These are phyloP conservation scores for Pantherophis vulpinus DNA, from an alignment of 2,797 vertebrate genomes.

Conservation along the genomic window DNA sequence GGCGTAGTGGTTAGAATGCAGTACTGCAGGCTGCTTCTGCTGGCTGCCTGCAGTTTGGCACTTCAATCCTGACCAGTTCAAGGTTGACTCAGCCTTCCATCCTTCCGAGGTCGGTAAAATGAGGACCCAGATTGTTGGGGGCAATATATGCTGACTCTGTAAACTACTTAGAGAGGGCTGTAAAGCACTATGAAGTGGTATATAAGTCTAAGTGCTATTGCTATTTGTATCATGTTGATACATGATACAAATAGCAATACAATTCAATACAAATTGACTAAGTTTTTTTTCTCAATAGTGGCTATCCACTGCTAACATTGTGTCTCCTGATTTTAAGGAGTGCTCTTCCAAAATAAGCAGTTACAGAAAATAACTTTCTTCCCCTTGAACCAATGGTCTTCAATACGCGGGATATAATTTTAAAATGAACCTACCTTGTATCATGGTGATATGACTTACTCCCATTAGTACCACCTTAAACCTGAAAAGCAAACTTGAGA, in stretches of 20 bases:
- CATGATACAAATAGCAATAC: neutral
- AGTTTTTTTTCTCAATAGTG: neutral
- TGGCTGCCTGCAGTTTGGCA: neutral
- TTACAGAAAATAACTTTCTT: neutral
- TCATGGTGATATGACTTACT: neutral
- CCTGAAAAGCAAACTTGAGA: neutral
- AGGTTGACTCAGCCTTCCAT: too few relatives aligned
- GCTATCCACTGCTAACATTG: neutral
- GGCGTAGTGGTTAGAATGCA: neutral
- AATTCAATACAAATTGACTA: neutral
- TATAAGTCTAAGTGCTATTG: too few relatives aligned
- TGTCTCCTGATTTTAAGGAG: too few relatives aligned
- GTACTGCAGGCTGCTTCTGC: neutral
- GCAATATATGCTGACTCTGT: too few relatives aligned
- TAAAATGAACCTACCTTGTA: neutral
- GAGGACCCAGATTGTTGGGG: too few relatives aligned
- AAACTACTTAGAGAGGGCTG: too few relatives aligned
- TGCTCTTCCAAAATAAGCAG: neutral
- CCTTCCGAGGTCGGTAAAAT: too few relatives aligned
- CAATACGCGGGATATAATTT: neutral
- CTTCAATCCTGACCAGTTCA: neutral
- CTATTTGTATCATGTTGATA: too few relatives aligned
- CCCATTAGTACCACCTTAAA: too few relatives aligned
- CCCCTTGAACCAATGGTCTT: neutral
- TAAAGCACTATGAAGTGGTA: too few relatives aligned